Conservation (phyloP, 2,113 vertebrate genomes). For the Tichodroma muraria region DNA sequence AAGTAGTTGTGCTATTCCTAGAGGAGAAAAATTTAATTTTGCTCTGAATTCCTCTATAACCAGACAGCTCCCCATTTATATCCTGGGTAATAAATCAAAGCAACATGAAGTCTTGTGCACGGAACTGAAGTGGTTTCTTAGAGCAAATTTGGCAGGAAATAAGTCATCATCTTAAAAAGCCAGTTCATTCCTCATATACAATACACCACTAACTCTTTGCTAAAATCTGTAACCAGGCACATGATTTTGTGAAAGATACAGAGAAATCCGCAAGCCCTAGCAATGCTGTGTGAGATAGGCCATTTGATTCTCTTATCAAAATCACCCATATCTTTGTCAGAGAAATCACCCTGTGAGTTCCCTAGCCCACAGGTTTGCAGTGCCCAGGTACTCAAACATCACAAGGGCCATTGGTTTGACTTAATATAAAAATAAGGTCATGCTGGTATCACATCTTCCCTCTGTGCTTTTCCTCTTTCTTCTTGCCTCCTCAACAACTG, state of each 20-base stretch:
- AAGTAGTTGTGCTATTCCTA: neutral
- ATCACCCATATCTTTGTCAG: neutral
- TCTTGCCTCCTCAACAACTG: neutral
- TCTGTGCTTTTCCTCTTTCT: neutral
- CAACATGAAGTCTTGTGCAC: neutral
- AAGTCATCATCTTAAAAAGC: neutral
- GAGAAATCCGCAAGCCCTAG: neutral
- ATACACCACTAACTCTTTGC: neutral
- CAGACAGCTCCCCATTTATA: neutral
- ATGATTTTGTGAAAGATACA: neutral
- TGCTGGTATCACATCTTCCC: neutral
- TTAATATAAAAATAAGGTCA: neutral
- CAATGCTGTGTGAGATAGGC: neutral
- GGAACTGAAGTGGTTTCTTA: conserved; percentile 44
- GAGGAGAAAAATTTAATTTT: conserved; percentile 27
- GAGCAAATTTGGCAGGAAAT: conserved; percentile 41
- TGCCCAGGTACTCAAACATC: neutral
- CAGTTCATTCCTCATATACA: neutral
- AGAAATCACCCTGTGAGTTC: neutral
- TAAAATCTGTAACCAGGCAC: neutral
- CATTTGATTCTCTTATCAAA: neutral
- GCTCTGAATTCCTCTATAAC: neutral
- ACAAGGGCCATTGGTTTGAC: neutral
- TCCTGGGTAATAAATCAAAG: conserved; percentile 43
- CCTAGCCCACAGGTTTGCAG: fast-evolving